Conservation (phyloP, 2,113 vertebrate species). For the Cyprinodon variegatus region DNA sequence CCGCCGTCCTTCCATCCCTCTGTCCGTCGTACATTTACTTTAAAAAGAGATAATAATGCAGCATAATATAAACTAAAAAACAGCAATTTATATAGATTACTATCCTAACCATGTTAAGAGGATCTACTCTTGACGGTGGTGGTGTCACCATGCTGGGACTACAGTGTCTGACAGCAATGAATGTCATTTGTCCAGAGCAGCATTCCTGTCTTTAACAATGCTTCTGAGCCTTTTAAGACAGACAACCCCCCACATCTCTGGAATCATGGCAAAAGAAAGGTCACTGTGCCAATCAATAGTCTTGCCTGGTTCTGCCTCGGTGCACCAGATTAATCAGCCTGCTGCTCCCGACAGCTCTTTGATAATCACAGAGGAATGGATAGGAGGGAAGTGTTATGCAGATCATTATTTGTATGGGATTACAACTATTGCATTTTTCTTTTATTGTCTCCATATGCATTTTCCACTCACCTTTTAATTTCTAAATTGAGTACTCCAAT, state of each 20-base stretch:
- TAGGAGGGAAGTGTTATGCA: slow-evolving; percentile 24
- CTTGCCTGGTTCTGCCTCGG: slow-evolving; percentile 47
- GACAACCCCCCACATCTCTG: slow-evolving; percentile 41
- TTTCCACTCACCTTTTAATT: not conserved
- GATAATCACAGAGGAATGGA: slow-evolving; percentile 20
- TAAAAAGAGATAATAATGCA: not conserved
- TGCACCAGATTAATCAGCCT: slow-evolving; percentile 51
- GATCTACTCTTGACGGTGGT: slow-evolving; percentile 6
- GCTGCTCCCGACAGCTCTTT: slow-evolving; percentile 3
- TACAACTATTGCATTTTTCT: not conserved
- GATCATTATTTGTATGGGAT: slow-evolving; percentile 5
- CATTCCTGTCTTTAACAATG: slow-evolving; percentile 11
- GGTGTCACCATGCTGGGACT: slow-evolving; percentile 21
- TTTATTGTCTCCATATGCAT: not conserved
- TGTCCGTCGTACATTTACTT: not conserved
- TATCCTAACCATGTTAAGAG: not conserved
- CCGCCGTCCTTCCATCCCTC: too few species aligned
- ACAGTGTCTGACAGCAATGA: slow-evolving; percentile 16
- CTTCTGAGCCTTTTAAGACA: slow-evolving; percentile 12
- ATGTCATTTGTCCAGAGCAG: slow-evolving; percentile 26
- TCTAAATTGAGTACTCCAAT: not conserved
- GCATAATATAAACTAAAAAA: not conserved
- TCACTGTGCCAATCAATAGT: slow-evolving; percentile 72
- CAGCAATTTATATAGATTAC: slow-evolving; percentile 6
- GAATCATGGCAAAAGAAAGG: slow-evolving; percentile 57